phyloP scores from a whole-genome alignment of 2,113 vertebrate species.

The Hemichromis elongatus region DNA sequence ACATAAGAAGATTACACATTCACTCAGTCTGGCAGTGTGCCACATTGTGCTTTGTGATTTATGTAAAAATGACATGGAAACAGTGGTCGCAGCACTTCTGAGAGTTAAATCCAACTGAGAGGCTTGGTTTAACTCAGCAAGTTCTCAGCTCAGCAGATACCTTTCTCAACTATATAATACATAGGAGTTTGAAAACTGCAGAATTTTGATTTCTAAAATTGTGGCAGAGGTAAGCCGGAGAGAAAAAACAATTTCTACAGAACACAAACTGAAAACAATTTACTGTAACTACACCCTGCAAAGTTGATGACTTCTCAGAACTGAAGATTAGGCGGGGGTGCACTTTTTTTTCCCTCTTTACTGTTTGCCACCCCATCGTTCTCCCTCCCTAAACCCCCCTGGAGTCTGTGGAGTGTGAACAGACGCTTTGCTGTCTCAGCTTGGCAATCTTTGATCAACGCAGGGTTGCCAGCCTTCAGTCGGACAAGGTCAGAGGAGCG shows the following conservation, averaged over 20 bases:
- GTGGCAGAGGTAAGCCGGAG: not conserved
- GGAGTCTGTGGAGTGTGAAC: slow-evolving; percentile 32
- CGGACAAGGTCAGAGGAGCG: slow-evolving; percentile 50
- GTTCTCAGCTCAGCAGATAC: not conserved
- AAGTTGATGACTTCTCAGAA: slow-evolving; percentile 60
- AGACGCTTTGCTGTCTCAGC: slow-evolving; percentile 55
- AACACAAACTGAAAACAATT: slow-evolving; percentile 33
- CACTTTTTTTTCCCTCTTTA: not conserved
- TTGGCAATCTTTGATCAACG: slow-evolving; percentile 51
- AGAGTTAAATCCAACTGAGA: not conserved
- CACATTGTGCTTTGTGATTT: not conserved
- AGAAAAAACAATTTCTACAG: slow-evolving; percentile 43
- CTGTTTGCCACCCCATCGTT: not conserved
- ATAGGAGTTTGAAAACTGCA: slow-evolving; percentile 2
- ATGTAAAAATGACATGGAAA: not conserved
- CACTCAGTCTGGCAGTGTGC: not conserved
- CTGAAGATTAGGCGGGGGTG: slow-evolving; percentile 22
- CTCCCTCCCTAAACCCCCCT: not conserved
- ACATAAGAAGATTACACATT: not conserved
- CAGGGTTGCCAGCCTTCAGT: slow-evolving; percentile 41
- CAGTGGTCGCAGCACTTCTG: not conserved
- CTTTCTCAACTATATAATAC: not conserved
- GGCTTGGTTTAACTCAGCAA: not conserved
- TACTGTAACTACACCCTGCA: slow-evolving; percentile 27
- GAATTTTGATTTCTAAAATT: slow-evolving; percentile 18